Evolutionary conservation across 2,888 invertebrate genomes (phyloP), one percentile per base, ranked within the genome.

Genomic region (Dorcus hopei): DNA sequence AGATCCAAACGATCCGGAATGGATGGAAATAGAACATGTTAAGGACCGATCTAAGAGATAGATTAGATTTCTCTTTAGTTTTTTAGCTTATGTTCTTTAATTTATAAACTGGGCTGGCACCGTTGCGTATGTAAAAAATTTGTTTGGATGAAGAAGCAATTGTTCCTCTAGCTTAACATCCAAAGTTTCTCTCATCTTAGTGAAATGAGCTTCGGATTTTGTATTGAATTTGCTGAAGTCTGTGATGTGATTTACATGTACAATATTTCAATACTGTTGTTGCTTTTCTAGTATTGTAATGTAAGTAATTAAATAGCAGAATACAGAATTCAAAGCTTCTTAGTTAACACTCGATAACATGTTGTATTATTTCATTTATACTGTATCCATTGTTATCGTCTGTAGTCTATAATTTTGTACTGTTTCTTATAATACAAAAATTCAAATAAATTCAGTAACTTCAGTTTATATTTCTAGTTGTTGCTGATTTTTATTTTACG

Each of bases 1-100:
- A 73, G 93, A 93, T 78, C 92, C 92, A 26, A 91, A 92, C 74
- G 93, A 93, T 80, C 88, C 88, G 5, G 93, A 93, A 74, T 93
- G 93, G 93, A 86, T 81, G 54, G 82, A 80, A 61, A 73, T 74
- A 66, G 77, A 75, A 64, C 66, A 70, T 56, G 66, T 70, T 38
- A 69, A 71, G 57, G 77, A 76, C 72, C 68, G 78, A 65, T 65
- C 77, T 74, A 70, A 74, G 72, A 68, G 74, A 74, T 77, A 78
- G 65, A 64, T 49, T 52, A 43, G 42, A 45, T 49, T 42, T 40
- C 16, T 54, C 23, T 45, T 11, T 16, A 19, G 16, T 16, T 45
- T 45, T 45, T 45, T 57, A 39, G 49, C 26, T 59, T 59, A 51
- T 38, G 56, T 56, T 14, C 45, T 49, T 59, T 52, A 61, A 63